Evolutionary conservation across 1,140 invertebrate genomes (phyloP).

Genomic region (Drosophila simulans): DNA sequence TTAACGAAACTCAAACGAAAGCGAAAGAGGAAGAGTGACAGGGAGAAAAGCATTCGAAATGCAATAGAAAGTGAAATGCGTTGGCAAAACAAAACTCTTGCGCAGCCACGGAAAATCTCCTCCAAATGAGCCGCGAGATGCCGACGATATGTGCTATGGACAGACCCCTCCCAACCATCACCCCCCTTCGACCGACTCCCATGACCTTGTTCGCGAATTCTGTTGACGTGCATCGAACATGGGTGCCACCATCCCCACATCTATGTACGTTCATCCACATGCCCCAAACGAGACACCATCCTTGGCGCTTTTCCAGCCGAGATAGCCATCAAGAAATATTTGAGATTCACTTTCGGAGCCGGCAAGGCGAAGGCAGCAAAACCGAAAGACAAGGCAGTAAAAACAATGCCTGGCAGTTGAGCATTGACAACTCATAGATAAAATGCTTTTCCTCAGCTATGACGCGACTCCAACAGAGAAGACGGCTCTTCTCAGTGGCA

Average conservation of each 20-base stretch:
- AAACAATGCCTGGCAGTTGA: conserved; percentile 39
- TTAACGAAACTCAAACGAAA: conserved; percentile 59
- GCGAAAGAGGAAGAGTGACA: conserved; percentile 61
- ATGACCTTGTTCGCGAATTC: conserved; percentile 76
- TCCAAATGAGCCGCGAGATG: conserved; percentile 62
- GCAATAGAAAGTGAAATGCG: conserved; percentile 80
- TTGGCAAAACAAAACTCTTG: conserved; percentile 42
- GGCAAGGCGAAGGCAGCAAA: conserved; percentile 18
- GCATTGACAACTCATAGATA: conserved; percentile 66
- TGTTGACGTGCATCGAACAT: conserved; percentile 49
- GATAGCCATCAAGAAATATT: conserved; percentile 68
- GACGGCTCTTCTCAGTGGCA: conserved; percentile 59
- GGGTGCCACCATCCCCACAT: conserved; percentile 28
- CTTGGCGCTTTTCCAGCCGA: conserved; percentile 29
- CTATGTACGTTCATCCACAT: background rate
- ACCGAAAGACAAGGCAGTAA: conserved; percentile 52
- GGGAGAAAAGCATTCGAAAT: conserved; percentile 71
- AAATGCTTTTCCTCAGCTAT: conserved; percentile 64
- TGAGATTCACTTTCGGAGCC: conserved; percentile 74
- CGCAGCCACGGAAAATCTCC: conserved; percentile 25
- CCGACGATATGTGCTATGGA: conserved; percentile 56
- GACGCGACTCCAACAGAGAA: conserved; percentile 51
- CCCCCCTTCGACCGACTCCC: conserved; percentile 58
- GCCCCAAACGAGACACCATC: conserved; percentile 34
- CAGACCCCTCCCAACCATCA: conserved; percentile 4